Base-by-base conservation (phyloP, 1,140 invertebrate genomes). In the Drosophila nigromelanica region DNA sequence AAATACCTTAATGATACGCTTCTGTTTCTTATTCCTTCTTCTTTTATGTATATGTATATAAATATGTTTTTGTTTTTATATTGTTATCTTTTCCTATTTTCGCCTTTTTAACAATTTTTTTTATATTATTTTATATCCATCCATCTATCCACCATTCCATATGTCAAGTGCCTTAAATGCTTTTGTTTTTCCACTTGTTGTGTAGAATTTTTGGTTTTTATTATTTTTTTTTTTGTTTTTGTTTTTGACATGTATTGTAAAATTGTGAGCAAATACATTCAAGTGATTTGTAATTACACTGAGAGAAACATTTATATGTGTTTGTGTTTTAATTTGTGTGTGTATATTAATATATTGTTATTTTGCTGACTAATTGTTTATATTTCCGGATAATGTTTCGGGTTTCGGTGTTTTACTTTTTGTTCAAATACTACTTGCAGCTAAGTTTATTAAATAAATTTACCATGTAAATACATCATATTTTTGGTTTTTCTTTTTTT, bases 401-500 rank as follows among this genome's bases (percentile, higher is more conserved):
- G 91, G 91, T 92, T 92, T 93, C 91, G 90, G 83, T 76, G 74
- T 80, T 68, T 58, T 45, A 45, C 50, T 55, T 71, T 64, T 64
- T 70, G 11, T 71, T 76, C 47, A 63, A 43, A 69, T 92, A 91
- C 82, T 80, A 91, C 85, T 92, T 91, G 91, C 91, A 92, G 92
- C 91, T 92, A 92, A 82, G 68, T 92, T 92, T 82, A 78, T 69
- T 92, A 92, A 92, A 91, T 90, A 64, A 71, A 63, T 63, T 43
- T 63, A 63, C 61, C 62, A 70, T 72, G 62, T 54, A 73, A 55
- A 63, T 63, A 30, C 48, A 61, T 76, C 72, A 62, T 71, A 27
- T 56, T 37, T 58, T 48, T 35, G 58, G 5, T 56, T 43, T 21
- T 39, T 56, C 12, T 27, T 42, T 54, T 15, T 3, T 51, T 52